Evolutionary conservation across 2,797 vertebrate genomes (phyloP).

Genomic region (Pygocentrus nattereri): DNA sequence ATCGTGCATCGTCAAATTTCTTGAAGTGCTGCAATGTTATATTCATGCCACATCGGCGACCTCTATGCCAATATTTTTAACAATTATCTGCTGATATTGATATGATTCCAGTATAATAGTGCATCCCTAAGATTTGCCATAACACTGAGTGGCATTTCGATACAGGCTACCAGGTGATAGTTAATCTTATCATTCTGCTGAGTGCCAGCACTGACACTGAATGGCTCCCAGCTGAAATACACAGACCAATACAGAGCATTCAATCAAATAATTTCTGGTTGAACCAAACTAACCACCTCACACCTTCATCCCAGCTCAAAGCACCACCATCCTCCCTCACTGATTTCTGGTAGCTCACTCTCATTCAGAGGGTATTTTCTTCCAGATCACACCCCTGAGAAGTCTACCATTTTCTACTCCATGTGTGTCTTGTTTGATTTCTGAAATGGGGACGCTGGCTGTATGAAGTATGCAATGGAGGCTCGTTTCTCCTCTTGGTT

Average conservation of each 20-base stretch:
- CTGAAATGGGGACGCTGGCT: not conserved
- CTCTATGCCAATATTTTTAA: not conserved
- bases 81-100: not conserved
- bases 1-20: too few species aligned
- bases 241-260: not conserved
- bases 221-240: not conserved
- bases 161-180: too few species aligned
- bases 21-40: too few species aligned
- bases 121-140: not conserved
- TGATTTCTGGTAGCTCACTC: not conserved
- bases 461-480: conserved; percentile 3
- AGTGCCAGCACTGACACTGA: not conserved
- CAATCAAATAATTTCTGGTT: not conserved
- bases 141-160: not conserved
- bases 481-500: not conserved
- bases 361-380: not conserved
- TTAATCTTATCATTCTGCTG: not conserved
- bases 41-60: too few species aligned
- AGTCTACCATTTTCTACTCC: not conserved
- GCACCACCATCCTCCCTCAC: not conserved
- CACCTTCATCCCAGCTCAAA: not conserved
- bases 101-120: not conserved
- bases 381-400: not conserved
- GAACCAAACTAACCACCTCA: not conserved
- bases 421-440: conserved; percentile 15